phyloP scores from a whole-genome alignment of 2,888 invertebrate genomes.

The Apamea monoglypha region DNA sequence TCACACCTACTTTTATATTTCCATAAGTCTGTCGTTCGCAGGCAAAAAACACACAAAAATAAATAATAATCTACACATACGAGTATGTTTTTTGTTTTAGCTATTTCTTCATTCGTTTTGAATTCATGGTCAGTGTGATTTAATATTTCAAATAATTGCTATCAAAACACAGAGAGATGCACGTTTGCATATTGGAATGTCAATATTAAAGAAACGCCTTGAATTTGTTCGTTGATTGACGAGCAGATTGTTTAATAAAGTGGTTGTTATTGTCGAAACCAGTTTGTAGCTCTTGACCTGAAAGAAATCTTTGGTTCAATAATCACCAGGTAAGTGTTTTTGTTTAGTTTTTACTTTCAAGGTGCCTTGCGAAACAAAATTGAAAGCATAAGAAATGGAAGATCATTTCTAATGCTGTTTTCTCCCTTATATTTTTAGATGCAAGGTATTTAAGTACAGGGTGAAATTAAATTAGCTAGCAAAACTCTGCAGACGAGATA shows the following conservation, averaged over 20 bases:
- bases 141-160: not conserved
- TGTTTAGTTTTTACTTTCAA: not conserved
- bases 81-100: too few species aligned
- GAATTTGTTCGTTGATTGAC: slow-evolving; percentile 30
- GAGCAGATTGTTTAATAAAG: slow-evolving; percentile 21
- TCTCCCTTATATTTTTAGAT: not conserved
- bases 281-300: slow-evolving; percentile 46
- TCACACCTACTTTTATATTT: slow-evolving; percentile 2
- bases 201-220: slow-evolving; percentile 36
- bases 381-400: not conserved
- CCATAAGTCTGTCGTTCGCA: not conserved
- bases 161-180: slow-evolving; percentile 33
- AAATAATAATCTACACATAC: not conserved
- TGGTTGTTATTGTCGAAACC: slow-evolving; percentile 24
- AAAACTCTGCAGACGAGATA: too few species aligned
- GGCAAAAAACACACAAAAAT: not conserved
- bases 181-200: slow-evolving; percentile 16
- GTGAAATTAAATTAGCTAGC: too few species aligned
- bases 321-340: not conserved
- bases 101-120: slow-evolving; percentile 21
- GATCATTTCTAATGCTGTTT: not conserved
- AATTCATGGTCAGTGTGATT: slow-evolving; percentile 28
- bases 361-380: not conserved
- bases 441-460: too few species aligned
- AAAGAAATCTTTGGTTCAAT: slow-evolving; percentile 11